Evolutionary conservation across 2,113 vertebrate species (phyloP).

Genomic region (Petaurus breviceps): DNA sequence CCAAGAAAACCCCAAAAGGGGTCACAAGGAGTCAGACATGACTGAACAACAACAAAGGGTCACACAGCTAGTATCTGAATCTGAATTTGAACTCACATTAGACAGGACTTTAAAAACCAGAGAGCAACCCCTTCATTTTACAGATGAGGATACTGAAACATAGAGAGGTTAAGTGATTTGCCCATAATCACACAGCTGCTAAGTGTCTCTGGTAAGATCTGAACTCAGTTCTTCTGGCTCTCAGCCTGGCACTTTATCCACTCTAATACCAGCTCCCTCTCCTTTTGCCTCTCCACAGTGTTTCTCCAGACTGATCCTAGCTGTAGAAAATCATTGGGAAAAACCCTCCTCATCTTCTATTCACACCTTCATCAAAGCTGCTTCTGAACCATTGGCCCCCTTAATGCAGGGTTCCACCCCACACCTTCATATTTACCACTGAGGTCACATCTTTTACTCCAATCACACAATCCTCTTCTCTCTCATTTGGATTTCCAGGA

Average conservation of each 20-base stretch:
- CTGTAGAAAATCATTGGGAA: neutral
- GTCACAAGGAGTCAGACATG: neutral
- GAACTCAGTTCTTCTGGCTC: neutral
- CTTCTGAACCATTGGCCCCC: neutral
- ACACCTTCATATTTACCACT: neutral
- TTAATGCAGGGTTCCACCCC: neutral
- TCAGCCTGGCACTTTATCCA: neutral
- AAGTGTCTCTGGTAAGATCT: neutral
- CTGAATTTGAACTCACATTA: neutral
- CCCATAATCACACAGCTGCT: neutral
- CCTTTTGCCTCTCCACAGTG: neutral
- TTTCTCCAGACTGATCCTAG: neutral
- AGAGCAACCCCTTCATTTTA: neutral
- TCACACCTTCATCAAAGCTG: neutral
- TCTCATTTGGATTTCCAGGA: neutral
- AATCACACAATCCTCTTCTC: neutral
- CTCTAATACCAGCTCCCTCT: neutral
- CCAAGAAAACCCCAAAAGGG: neutral
- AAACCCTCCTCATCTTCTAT: neutral
- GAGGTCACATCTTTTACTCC: neutral
- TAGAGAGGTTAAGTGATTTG: neutral
- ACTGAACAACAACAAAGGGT: neutral
- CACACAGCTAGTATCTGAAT: neutral
- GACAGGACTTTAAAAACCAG: neutral
- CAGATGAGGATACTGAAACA: neutral